Evolutionary conservation across 2,888 invertebrate genomes (phyloP).

Genomic region (Aromia moschata): DNA sequence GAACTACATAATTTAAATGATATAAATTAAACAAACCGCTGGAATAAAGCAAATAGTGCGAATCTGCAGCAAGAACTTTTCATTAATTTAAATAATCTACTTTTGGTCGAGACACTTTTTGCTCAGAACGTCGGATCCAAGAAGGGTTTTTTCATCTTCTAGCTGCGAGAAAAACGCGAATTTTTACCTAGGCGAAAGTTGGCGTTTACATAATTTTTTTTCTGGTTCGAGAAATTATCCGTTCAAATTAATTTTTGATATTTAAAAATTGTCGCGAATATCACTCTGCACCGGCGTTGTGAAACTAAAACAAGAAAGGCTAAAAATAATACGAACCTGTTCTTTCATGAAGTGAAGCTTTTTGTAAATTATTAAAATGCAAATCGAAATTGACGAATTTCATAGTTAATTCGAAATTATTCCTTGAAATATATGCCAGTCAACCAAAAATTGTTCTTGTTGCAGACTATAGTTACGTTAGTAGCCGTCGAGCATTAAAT

Average conservation of each 20-base stretch:
- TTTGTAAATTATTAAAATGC: slow-evolving; percentile 21
- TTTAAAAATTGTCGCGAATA: not conserved
- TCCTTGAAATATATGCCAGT: slow-evolving; percentile 2
- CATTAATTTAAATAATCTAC: not conserved
- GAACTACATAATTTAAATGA: no score
- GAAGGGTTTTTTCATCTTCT: not conserved
- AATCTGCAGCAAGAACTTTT: not conserved
- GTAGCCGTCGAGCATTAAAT: not conserved
- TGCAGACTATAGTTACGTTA: not conserved
- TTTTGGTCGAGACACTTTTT: not conserved
- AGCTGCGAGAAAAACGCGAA: not conserved
- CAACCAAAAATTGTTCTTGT: slow-evolving; percentile 11
- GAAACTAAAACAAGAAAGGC: slow-evolving; percentile 13
- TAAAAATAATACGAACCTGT: slow-evolving; percentile 6
- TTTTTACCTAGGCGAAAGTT: slow-evolving; percentile 15
- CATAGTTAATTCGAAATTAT: slow-evolving; percentile 10
- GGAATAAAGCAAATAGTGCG: no score
- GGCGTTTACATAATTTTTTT: slow-evolving; percentile 13
- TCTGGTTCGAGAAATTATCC: not conserved
- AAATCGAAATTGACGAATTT: slow-evolving; percentile 15
- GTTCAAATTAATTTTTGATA: not conserved
- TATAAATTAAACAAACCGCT: no score
- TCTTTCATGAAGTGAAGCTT: slow-evolving; percentile 18
- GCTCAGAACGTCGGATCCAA: not conserved
- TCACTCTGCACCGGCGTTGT: not conserved